Evolutionary conservation across 2,113 vertebrate species (phyloP).

Genomic region (Bucco capensis): DNA sequence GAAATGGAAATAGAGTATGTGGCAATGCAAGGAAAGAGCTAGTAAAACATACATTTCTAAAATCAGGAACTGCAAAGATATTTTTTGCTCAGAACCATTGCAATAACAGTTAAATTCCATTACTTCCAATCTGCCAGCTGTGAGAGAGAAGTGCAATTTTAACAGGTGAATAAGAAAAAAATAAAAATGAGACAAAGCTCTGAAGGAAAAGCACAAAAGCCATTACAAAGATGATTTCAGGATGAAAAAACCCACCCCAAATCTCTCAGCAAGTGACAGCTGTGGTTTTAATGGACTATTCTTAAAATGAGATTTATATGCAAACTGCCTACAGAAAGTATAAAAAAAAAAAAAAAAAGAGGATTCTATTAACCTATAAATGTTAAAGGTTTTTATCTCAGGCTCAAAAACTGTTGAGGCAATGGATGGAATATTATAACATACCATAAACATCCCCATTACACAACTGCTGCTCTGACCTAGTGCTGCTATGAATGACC

Average conservation of each 20-base stretch:
- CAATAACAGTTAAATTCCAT: conserved; percentile 43
- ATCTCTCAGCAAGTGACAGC: conserved; percentile 46
- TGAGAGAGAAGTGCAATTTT: conserved; percentile 23
- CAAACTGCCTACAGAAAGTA: conserved; percentile 41
- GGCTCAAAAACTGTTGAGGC: not conserved
- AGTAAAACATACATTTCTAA: not conserved
- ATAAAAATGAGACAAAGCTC: not conserved
- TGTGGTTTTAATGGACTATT: conserved; percentile 41
- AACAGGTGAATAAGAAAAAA: conserved; percentile 45
- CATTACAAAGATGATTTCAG: conserved; percentile 21
- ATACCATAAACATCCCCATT: not conserved
- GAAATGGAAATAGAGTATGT: not conserved
- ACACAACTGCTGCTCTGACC: not conserved
- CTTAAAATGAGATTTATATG: conserved; percentile 45
- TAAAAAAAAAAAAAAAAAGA: not conserved
- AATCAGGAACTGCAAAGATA: not conserved
- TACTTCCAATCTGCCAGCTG: conserved; percentile 54
- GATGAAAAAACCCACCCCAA: not conserved
- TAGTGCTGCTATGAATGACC: not conserved
- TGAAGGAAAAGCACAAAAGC: conserved; percentile 40
- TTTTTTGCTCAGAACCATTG: not conserved
- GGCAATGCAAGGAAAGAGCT: not conserved
- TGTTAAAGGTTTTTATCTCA: conserved; percentile 8
- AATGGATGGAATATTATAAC: not conserved
- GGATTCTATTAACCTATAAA: conserved; percentile 7